Evolutionary conservation across 2,888 invertebrate genomes (phyloP).

Genomic region (Rhorus exstirpatorius): DNA sequence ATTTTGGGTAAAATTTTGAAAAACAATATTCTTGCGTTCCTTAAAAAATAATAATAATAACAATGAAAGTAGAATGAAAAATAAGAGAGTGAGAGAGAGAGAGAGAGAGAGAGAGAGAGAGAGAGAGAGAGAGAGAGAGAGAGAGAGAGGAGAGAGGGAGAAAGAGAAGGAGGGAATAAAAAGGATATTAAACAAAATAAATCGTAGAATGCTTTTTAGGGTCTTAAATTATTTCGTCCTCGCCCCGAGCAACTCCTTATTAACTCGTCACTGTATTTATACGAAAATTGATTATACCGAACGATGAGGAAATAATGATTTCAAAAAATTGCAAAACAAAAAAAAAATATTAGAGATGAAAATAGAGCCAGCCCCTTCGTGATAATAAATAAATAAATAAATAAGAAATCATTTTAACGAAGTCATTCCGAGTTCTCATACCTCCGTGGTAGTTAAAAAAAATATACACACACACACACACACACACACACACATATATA

Average conservation of each 20-base stretch:
- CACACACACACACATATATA: background rate
- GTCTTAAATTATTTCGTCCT: conserved; percentile 40
- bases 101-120: background rate
- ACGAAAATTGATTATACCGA: conserved; percentile 52
- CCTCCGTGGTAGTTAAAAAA: conserved; percentile 40
- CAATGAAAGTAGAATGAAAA: background rate
- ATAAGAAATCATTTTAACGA: conserved; percentile 56
- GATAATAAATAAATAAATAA: conserved; percentile 46
- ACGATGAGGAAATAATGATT: conserved; percentile 39
- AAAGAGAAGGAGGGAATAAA: background rate
- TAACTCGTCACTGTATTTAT: conserved; percentile 55
- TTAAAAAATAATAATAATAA: background rate
- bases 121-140: background rate
- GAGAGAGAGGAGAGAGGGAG: background rate
- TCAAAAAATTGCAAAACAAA: conserved; percentile 44
- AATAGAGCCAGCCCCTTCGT: conserved; percentile 25
- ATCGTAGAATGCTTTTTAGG: conserved; percentile 16
- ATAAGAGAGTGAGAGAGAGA: background rate
- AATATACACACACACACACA: too few relatives aligned
- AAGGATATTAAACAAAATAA: conserved; percentile 6
- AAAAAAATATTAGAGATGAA: conserved; percentile 37
- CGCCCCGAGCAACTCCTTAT: conserved; percentile 40
- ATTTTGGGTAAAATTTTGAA: conserved; percentile 20
- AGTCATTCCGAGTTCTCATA: conserved; percentile 52
- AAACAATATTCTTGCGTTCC: background rate